phyloP scores from a whole-genome alignment of 2,888 invertebrate genomes.

The Ectemnius cavifrons region DNA sequence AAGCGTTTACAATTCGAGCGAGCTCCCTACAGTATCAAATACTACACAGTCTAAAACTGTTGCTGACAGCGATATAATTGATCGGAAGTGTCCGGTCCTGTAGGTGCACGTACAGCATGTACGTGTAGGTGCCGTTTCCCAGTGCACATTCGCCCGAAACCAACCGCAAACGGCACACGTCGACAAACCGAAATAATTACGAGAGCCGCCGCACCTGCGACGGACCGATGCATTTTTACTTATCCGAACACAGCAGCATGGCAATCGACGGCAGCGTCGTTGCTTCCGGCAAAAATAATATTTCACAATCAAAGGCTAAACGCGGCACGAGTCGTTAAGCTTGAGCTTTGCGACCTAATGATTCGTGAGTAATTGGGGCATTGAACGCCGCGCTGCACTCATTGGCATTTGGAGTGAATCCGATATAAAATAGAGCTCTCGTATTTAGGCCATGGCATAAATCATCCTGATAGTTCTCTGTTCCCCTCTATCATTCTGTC shows the following conservation, averaged over 20 bases:
- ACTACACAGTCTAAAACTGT: background rate
- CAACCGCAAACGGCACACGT: background rate
- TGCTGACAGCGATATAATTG: slow-evolving; percentile 9
- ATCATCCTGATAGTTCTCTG: slow-evolving; percentile 38
- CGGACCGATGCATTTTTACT: background rate
- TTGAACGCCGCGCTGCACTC: slow-evolving; percentile 16
- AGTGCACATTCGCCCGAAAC: background rate
- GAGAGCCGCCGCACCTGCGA: background rate
- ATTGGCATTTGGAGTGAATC: slow-evolving; percentile 25
- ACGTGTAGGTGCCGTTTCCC: background rate
- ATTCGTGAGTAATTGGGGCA: slow-evolving; percentile 44
- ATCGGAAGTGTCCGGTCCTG: slow-evolving; percentile 3
- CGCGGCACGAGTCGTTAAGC: slow-evolving; percentile 36
- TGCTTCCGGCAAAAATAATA: slow-evolving; percentile 30
- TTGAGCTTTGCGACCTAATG: slow-evolving; percentile 30
- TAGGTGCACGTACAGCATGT: background rate
- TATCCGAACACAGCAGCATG: background rate
- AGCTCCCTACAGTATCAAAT: background rate
- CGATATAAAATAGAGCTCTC: slow-evolving; percentile 21
- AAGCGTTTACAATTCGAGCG: background rate
- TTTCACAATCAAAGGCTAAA: slow-evolving; percentile 20
- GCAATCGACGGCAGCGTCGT: slow-evolving; percentile 3
- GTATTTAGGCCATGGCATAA: slow-evolving; percentile 43
- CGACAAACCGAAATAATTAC: slow-evolving; percentile 15
- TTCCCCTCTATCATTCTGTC: no score